Base-by-base conservation (phyloP, 2,888 invertebrate genomes). In the Ochropleura plecta region DNA sequence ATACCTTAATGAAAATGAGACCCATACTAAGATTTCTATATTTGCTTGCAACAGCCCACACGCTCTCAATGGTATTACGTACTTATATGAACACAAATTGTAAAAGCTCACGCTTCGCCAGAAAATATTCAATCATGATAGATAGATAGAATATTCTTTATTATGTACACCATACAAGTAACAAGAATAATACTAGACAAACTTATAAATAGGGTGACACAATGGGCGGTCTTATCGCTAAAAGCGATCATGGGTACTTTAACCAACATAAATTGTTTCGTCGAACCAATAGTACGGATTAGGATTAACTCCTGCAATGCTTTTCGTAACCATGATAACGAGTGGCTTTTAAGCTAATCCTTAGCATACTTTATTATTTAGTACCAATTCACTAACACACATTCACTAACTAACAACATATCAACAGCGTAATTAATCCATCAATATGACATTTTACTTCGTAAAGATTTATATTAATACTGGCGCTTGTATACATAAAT, bases 391-490 rank as follows among this genome's bases (percentile, higher is more conserved):
- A 59, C 40, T 40, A 62, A n/a, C 12, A 18, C 20, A n/a, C 12
- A 60, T 40, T 51, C 30, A 30, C 30, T 30, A 30, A 30, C 3
- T 30, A 30, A 30, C 30, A 30, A 3, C 20, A 40, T 59, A 20
- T 40, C 40, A 51, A 48, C 2, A 53, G 20, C 51, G 40, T 14
- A 48, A 20, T 73, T 14, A 48, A 20, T 73, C 14, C 8, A 76
- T 53, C 75, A 16, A 75, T 75, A 20, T 63, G 20, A 40, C 53
- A 63, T 76, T 76, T 30, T 53, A 40, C 40, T 63, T 62, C 20
- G 40, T 53, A 14, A 51, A 51, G 44, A 40, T 44, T 20, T 18
- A 16, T 49, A n/a, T 30, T 16, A 16, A 10, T 18, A 40, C 63
- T 53, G 46, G 20, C 14, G 42, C 8, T 55, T 53, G 14, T 48